Conservation (phyloP, 2,888 invertebrate species). For the Harmothoe impar region DNA sequence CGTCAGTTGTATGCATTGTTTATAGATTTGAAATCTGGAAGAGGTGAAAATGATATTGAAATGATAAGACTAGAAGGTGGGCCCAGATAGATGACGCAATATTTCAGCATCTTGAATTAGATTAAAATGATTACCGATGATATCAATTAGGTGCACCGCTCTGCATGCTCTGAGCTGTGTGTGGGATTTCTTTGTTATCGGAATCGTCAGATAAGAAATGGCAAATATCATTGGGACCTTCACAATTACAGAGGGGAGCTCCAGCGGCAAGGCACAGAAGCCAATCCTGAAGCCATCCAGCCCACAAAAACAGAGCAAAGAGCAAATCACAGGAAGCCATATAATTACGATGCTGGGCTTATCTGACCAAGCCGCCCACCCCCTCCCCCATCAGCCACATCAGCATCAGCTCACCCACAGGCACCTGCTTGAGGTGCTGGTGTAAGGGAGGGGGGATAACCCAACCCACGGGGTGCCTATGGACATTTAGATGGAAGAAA, state of each 20-base stretch:
- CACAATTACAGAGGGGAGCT: background rate
- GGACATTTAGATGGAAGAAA: slow-evolving; percentile 10
- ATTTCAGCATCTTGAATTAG: too few species aligned
- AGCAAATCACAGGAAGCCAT: slow-evolving; percentile 1
- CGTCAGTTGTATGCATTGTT: too few species aligned
- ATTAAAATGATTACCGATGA: too few species aligned
- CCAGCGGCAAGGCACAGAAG: slow-evolving; percentile 8
- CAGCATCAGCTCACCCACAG: background rate
- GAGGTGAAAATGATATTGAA: too few species aligned
- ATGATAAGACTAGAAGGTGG: too few species aligned
- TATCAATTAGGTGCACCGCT: too few species aligned
- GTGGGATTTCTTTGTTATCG: background rate
- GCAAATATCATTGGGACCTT: background rate
- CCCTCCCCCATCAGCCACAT: too few species aligned
- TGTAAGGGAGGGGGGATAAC: background rate
- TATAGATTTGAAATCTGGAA: too few species aligned
- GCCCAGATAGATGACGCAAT: too few species aligned
- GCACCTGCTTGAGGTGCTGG: background rate
- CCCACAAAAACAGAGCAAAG: background rate
- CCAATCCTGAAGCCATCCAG: background rate
- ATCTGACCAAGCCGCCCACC: background rate
- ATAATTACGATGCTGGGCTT: background rate
- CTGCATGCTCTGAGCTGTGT: too few species aligned
- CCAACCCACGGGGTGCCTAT: slow-evolving; percentile 1
- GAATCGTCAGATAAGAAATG: slow-evolving; percentile 5